Evolutionary conservation across 2,113 vertebrate species (phyloP).

Genomic region (Prochilodus magdalenae): DNA sequence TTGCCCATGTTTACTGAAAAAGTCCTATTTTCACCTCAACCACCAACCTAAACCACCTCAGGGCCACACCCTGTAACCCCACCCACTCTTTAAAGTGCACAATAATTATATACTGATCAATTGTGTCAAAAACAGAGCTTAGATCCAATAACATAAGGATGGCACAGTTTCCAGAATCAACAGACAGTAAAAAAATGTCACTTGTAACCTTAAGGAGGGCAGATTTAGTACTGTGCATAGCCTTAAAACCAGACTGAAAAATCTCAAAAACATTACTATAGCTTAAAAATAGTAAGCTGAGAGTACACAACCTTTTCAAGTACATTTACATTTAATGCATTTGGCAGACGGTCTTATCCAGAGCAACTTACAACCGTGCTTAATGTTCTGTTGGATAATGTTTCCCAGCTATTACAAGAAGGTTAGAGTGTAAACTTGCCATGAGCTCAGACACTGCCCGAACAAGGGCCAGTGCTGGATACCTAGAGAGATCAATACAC

Average conservation of each 20-base stretch:
- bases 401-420: too few species aligned
- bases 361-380: too few species aligned
- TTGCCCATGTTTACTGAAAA: background rate
- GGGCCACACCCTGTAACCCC: background rate
- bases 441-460: too few species aligned
- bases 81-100: background rate
- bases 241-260: background rate
- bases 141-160: background rate
- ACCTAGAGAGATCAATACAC: too few species aligned
- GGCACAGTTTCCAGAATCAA: background rate
- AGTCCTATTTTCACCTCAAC: background rate
- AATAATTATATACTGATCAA: background rate
- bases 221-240: background rate
- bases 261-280: background rate
- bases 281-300: background rate
- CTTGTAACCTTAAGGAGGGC: background rate
- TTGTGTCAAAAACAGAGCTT: background rate
- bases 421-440: too few species aligned
- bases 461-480: too few species aligned
- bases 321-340: too few species aligned
- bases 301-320: background rate
- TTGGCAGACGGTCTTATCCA: too few species aligned
- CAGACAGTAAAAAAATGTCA: background rate
- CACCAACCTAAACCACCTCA: background rate
- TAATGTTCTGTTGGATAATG: too few species aligned